phyloP scores from a whole-genome alignment of 2,113 vertebrate species.

The Phylloscopus trochiloides region DNA sequence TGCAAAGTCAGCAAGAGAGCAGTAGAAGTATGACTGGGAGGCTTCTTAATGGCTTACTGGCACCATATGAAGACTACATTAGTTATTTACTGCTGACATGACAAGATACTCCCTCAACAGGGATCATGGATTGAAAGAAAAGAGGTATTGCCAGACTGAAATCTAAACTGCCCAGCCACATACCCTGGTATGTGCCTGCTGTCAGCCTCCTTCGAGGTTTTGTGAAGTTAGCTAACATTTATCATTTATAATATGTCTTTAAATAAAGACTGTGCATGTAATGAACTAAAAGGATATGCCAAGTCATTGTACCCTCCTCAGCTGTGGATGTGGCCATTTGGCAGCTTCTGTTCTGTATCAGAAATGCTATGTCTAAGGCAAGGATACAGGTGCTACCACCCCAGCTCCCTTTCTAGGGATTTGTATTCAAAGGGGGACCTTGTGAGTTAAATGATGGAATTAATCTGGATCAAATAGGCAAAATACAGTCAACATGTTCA shows the following conservation, averaged over 20 bases:
- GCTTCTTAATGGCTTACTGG: constrained; percentile 6
- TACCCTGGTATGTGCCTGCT: not conserved
- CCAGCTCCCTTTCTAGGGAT: not conserved
- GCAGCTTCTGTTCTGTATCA: not conserved
- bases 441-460: not conserved
- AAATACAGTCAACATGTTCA: not conserved
- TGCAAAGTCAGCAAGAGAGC: constrained; percentile 11
- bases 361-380: not conserved
- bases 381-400: not conserved
- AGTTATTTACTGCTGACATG: constrained; percentile 3
- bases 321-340: not conserved
- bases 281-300: not conserved
- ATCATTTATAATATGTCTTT: not conserved
- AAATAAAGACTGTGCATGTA: not conserved
- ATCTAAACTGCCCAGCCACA: not conserved
- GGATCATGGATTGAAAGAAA: not conserved
- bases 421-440: not conserved
- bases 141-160: not conserved
- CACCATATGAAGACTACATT: not conserved
- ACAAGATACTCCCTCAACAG: not conserved
- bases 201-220: not conserved
- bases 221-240: not conserved
- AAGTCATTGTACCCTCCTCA: not conserved
- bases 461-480: not conserved
- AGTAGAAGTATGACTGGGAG: not conserved